Percentiles rank a stretch among this genome's conserved stretches.
Evolutionary conservation across 1,140 invertebrate species (phyloP).

Genomic region (Nephila pilipes): DNA sequence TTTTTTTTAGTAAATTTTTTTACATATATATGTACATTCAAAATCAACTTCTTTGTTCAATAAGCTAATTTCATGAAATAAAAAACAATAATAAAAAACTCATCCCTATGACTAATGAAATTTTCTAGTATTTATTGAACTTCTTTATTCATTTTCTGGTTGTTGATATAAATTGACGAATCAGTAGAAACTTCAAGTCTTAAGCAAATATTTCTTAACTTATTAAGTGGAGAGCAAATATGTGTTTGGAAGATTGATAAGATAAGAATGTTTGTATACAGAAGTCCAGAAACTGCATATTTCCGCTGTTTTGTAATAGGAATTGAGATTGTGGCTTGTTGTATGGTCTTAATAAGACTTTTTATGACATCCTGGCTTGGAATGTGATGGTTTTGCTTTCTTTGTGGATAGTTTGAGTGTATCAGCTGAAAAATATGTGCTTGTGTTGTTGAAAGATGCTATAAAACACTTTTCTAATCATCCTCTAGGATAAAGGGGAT

Average conservation of each 20-base stretch:
- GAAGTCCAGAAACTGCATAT: not conserved
- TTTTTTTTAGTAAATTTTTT: too few relatives aligned
- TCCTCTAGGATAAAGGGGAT: conserved; percentile 52
- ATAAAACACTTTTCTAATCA: conserved; percentile 3
- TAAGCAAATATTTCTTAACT: not conserved
- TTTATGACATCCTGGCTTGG: too few relatives aligned
- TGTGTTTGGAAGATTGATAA: not conserved
- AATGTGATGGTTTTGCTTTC: too few relatives aligned
- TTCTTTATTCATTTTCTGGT: not conserved
- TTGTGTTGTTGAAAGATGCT: not conserved
- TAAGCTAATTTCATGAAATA: too few relatives aligned
- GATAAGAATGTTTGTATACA: not conserved
- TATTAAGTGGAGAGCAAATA: not conserved
- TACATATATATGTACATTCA: too few relatives aligned
- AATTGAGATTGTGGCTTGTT: too few relatives aligned
- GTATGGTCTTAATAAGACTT: too few relatives aligned
- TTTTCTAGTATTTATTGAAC: not conserved
- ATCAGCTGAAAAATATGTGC: not conserved
- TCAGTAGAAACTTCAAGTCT: not conserved
- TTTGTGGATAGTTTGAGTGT: too few relatives aligned
- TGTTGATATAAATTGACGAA: not conserved
- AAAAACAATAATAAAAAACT: too few relatives aligned
- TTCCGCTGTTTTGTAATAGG: not conserved
- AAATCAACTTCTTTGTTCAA: too few relatives aligned
- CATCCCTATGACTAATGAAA: not conserved